Evolutionary conservation across 2,113 vertebrate species (phyloP).

Genomic region (Channa argus): DNA sequence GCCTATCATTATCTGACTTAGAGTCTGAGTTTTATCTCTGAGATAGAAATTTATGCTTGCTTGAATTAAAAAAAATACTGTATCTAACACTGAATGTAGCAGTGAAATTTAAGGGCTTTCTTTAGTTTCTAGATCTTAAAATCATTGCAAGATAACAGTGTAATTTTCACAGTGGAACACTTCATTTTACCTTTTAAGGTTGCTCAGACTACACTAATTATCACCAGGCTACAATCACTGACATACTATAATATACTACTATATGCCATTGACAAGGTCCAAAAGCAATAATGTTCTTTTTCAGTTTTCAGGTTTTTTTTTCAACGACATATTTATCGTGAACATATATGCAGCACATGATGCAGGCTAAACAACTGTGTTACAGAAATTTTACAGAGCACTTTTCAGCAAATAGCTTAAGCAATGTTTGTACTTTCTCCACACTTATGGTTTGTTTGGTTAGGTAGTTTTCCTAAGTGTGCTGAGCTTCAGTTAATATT

Average conservation of each 20-base stretch:
- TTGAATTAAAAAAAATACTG: slow-evolving; percentile 44
- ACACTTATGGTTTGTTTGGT: neutral
- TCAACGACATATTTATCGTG: neutral
- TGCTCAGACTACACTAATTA: neutral
- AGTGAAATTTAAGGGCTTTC: slow-evolving; percentile 10
- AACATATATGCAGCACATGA: slow-evolving; percentile 2
- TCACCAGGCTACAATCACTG: slow-evolving; percentile 9
- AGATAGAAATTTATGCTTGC: slow-evolving; percentile 45
- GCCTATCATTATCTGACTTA: slow-evolving; percentile 69
- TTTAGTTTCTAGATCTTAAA: slow-evolving; percentile 17
- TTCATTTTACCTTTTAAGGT: slow-evolving; percentile 17
- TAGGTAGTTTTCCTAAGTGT: neutral
- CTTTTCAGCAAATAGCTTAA: neutral
- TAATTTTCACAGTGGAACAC: slow-evolving; percentile 2
- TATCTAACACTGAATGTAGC: slow-evolving; percentile 20
- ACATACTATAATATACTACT: neutral
- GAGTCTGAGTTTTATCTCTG: slow-evolving; percentile 53
- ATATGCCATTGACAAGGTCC: neutral
- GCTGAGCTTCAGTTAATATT: neutral
- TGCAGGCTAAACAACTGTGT: neutral
- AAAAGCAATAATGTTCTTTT: neutral
- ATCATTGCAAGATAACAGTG: slow-evolving; percentile 20
- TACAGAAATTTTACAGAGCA: too few relatives aligned
- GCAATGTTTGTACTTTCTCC: neutral
- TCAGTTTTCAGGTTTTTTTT: neutral